A percentile compares a stretch with the other conserved stretches of the same genome.
These are phyloP conservation scores for Tokudaia tokunoshimensis DNA, from an alignment of 2,797 vertebrate genomes.

Conservation along the genomic window DNA sequence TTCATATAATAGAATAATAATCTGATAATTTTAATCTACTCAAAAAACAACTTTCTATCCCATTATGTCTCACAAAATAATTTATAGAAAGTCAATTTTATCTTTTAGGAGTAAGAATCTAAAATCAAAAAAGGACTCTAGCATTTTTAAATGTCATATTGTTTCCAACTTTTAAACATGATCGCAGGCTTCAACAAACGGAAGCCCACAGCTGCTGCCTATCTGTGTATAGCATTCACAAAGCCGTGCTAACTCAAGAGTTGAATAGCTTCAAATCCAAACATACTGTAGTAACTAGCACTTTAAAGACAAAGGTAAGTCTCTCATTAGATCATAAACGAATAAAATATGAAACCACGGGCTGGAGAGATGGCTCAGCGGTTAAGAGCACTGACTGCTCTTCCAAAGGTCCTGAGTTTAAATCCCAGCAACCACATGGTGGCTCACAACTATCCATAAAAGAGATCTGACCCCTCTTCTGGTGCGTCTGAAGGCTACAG, in stretches of 20 bases:
- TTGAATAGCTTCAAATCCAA: background rate
- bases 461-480: too few species aligned
- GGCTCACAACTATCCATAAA: too few species aligned
- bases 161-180: constrained; percentile 52
- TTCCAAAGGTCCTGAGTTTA: too few species aligned
- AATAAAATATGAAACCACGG: constrained; percentile 40
- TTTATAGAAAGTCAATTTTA: constrained; percentile 27
- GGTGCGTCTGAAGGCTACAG: too few species aligned
- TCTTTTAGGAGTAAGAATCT: constrained; percentile 24
- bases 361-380: too few species aligned
- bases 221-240: constrained; percentile 8
- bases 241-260: background rate
- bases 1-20: constrained; percentile 17
- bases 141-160: background rate
- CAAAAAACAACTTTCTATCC: constrained; percentile 35
- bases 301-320: background rate
- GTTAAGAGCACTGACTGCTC: too few species aligned
- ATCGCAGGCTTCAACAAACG: background rate
- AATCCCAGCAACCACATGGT: too few species aligned
- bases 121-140: constrained; percentile 52
- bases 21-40: constrained; percentile 51
- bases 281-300: background rate
- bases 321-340: background rate
- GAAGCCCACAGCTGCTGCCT: background rate
- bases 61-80: constrained; percentile 25